These are phyloP conservation scores for Tylochromis polylepis DNA, from an alignment of 2,113 vertebrate genomes.

Conservation along the genomic window DNA sequence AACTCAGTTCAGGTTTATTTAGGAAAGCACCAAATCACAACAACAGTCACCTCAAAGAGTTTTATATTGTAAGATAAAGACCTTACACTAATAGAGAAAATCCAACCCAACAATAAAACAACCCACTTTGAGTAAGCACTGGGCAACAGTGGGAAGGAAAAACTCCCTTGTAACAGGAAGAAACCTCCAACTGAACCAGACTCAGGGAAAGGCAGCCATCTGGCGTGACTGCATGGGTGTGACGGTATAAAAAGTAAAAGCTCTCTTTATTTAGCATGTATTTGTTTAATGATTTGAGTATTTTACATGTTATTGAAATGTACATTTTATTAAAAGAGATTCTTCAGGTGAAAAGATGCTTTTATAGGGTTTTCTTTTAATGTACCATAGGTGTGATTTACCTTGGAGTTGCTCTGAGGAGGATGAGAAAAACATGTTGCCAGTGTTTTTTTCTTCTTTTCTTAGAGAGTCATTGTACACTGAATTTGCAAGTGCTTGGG, in stretches of 20 bases:
- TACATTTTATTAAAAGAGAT: not conserved
- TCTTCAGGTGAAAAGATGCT: not conserved
- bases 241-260: not conserved
- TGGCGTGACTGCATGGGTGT: not conserved
- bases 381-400: not conserved
- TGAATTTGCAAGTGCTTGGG: accelerated
- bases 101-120: not conserved
- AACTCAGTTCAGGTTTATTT: not conserved
- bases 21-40: not conserved
- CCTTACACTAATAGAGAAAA: not conserved
- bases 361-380: not conserved
- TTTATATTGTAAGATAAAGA: not conserved
- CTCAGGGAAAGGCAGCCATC: not conserved
- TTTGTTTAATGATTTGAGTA: not conserved
- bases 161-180: not conserved
- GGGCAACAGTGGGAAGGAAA: not conserved
- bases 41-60: not conserved
- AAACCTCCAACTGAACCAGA: not conserved
- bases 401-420: not conserved
- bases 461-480: no score
- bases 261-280: not conserved
- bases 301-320: not conserved
- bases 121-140: not conserved
- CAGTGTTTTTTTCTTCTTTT: no score
- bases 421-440: no score